phyloP scores from a whole-genome alignment of 2,113 vertebrate genomes.

The Opisthocomus hoazin region DNA sequence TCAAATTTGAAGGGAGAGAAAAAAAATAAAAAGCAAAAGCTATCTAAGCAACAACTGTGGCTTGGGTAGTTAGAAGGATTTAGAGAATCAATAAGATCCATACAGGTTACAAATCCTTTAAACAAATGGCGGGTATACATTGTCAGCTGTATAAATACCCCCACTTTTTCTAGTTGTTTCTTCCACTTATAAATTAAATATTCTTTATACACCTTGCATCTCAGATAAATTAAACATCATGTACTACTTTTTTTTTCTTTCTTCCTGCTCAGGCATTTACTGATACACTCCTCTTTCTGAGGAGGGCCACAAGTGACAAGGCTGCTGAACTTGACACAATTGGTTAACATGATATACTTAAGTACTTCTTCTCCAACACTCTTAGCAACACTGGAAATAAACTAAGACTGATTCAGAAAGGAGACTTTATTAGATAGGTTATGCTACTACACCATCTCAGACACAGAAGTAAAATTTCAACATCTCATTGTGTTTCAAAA shows the following conservation, averaged over 20 bases:
- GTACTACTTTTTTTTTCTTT: neutral
- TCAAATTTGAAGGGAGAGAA: neutral
- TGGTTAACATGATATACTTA: neutral
- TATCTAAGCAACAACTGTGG: neutral
- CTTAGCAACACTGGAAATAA: neutral
- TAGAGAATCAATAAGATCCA: neutral
- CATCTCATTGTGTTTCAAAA: neutral
- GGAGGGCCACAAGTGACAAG: neutral
- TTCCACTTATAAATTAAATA: neutral
- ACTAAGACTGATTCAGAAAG: neutral
- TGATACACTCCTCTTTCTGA: neutral
- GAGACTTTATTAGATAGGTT: neutral
- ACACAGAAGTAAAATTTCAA: neutral
- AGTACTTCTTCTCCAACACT: neutral
- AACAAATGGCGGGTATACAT: neutral
- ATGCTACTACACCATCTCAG: neutral
- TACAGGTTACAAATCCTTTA: neutral
- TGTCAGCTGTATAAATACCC: neutral
- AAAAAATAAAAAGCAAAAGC: neutral
- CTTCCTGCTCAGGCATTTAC: neutral
- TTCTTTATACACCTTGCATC: neutral
- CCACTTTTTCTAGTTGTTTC: neutral
- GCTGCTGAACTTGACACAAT: neutral
- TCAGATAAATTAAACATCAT: neutral
- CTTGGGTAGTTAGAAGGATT: neutral